A percentile compares a stretch with the other conserved stretches of the same genome.
Conservation (phyloP, 2,797 vertebrate genomes). For the Silurus lanzhouensis region DNA sequence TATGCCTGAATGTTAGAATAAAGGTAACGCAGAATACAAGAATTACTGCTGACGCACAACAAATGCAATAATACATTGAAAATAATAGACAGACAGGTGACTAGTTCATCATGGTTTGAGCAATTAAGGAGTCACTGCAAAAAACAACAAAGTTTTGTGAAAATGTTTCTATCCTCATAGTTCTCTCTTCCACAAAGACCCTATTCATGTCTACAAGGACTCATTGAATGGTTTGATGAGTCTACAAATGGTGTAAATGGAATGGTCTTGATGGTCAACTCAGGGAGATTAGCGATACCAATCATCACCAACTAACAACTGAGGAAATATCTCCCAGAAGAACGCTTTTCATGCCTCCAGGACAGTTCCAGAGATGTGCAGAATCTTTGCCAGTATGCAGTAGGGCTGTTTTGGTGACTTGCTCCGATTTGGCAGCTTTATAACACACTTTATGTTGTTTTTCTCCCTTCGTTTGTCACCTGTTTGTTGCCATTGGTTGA, state of each 20-base stretch:
- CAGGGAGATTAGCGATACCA: no score
- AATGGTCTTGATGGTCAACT: neutral
- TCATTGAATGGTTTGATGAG: neutral
- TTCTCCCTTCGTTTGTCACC: neutral
- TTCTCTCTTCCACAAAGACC: neutral
- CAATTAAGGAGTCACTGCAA: neutral
- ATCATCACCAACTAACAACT: neutral
- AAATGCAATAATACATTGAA: neutral
- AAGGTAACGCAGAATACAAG: constrained; percentile 7
- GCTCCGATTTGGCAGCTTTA: neutral
- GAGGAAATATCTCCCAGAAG: neutral
- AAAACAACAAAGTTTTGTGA: neutral
- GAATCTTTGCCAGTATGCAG: neutral
- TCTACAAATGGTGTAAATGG: neutral
- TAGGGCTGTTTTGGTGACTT: neutral
- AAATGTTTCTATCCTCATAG: neutral
- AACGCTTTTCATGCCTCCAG: neutral
- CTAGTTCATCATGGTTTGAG: neutral
- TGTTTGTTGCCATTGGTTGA: neutral
- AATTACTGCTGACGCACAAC: neutral
- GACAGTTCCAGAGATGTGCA: neutral
- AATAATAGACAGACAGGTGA: neutral
- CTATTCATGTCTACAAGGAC: no score
- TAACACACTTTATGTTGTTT: neutral
- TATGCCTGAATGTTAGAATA: neutral